These are phyloP conservation scores for Nephrotoma flavescens DNA, from an alignment of 2,888 invertebrate genomes.

Conservation along the genomic window DNA sequence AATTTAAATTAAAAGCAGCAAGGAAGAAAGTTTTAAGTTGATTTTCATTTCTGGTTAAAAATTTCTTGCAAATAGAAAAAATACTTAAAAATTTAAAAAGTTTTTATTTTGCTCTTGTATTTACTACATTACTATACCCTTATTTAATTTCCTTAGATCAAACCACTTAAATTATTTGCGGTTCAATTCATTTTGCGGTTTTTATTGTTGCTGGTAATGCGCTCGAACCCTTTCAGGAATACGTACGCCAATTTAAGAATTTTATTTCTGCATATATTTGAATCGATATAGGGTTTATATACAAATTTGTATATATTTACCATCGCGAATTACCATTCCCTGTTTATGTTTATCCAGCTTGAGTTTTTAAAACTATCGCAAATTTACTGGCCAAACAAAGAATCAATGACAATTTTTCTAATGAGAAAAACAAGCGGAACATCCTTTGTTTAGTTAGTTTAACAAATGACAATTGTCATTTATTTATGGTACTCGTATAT, in stretches of 20 bases:
- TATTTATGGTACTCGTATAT: not conserved
- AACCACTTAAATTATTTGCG: slow-evolving; percentile 2
- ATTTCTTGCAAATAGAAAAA: not conserved
- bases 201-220: not conserved
- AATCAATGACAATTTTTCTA: not conserved
- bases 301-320: not conserved
- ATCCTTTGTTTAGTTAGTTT: not conserved
- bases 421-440: not conserved
- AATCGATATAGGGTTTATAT: not conserved
- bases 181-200: not conserved
- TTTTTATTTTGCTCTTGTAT: not conserved
- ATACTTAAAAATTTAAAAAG: not conserved
- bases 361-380: not conserved
- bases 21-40: not conserved
- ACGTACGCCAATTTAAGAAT: not conserved
- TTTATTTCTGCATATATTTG: too few species aligned
- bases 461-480: slow-evolving; percentile 1
- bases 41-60: not conserved
- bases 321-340: not conserved
- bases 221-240: not conserved
- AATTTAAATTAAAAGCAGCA: not conserved
- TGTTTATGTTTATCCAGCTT: not conserved
- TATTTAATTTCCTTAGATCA: slow-evolving; percentile 4
- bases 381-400: not conserved
- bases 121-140: not conserved